A percentile compares a stretch with the other conserved stretches of the same genome.
phyloP scores from a whole-genome alignment of 2,113 vertebrate species.

The Perognathus longimembris region DNA sequence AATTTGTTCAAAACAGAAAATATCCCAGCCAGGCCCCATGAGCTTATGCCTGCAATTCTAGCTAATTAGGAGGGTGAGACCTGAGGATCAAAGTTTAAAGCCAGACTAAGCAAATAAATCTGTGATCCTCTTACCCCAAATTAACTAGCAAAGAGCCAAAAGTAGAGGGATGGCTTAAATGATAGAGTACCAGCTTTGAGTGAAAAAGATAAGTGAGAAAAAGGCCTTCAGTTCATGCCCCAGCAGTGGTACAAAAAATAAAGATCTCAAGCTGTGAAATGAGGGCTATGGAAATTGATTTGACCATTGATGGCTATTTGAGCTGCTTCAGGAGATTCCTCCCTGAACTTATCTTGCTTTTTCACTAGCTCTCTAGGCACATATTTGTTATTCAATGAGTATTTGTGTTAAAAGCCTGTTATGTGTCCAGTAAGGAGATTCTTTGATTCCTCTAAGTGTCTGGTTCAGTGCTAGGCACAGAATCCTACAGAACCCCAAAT shows the following conservation, averaged over 20 bases:
- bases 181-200: neutral
- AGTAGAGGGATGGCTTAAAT: neutral
- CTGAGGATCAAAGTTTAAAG: neutral
- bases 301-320: neutral
- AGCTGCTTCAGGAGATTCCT: neutral
- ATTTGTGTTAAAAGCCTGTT: neutral
- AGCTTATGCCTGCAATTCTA: neutral
- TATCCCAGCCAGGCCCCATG: neutral
- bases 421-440: neutral
- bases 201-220: too few relatives aligned
- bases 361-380: neutral
- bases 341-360: neutral
- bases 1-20: conserved; percentile 40
- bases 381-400: conserved; percentile 30
- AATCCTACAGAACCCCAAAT: neutral
- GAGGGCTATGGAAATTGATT: neutral
- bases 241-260: too few relatives aligned
- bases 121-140: neutral
- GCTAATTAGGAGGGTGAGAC: neutral
- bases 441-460: neutral
- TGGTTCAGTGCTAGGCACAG: neutral
- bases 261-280: too few relatives aligned
- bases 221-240: too few relatives aligned
- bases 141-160: neutral
- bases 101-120: neutral